Conservation (phyloP, 30 jellyfish, hydroid and myxozoan genomes). For the Rhopilema esculentum region DNA sequence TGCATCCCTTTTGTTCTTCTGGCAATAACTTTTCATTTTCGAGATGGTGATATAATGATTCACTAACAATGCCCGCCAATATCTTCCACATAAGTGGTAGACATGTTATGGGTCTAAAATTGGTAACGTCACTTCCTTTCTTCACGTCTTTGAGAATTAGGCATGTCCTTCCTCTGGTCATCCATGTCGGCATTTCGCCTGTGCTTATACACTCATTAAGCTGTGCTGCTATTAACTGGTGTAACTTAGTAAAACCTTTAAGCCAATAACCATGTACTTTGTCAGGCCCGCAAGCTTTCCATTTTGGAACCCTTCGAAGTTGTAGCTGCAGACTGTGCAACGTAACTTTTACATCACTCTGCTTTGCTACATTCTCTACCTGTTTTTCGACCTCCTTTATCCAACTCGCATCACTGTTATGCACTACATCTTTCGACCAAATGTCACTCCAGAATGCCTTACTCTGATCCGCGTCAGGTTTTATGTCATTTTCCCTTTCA, state of each 20-base stretch:
- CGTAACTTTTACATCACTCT: not conserved
- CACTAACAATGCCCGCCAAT: slow-evolving; percentile 9
- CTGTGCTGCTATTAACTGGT: slow-evolving; percentile 39
- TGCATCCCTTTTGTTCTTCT: slow-evolving; percentile 8
- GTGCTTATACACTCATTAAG: slow-evolving; percentile 22
- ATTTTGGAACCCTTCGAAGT: slow-evolving; percentile 17
- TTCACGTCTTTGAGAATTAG: slow-evolving; percentile 12
- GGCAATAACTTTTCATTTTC: slow-evolving; percentile 21
- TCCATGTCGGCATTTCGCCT: slow-evolving; percentile 40
- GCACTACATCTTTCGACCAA: slow-evolving; percentile 42
- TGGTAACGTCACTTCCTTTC: slow-evolving; percentile 14
- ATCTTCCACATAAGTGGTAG: slow-evolving; percentile 28
- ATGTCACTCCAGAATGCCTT: slow-evolving; percentile 39
- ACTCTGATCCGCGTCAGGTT: slow-evolving; percentile 35
- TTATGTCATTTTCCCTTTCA: slow-evolving; percentile 13
- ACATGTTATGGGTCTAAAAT: slow-evolving; percentile 19
- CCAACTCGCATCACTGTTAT: slow-evolving; percentile 61
- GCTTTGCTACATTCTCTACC: not conserved
- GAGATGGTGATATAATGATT: slow-evolving; percentile 13
- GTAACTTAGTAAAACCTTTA: slow-evolving; percentile 1
- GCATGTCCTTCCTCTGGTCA: slow-evolving; percentile 64
- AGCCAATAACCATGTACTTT: not conserved
- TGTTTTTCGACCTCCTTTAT: not conserved
- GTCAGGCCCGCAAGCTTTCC: slow-evolving; percentile 1
- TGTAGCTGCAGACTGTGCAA: slow-evolving; percentile 1